Evolutionary conservation across 2,888 invertebrate species (phyloP), one percentile per base, ranked within the genome.

Genomic region (Diabrotica balteata): DNA sequence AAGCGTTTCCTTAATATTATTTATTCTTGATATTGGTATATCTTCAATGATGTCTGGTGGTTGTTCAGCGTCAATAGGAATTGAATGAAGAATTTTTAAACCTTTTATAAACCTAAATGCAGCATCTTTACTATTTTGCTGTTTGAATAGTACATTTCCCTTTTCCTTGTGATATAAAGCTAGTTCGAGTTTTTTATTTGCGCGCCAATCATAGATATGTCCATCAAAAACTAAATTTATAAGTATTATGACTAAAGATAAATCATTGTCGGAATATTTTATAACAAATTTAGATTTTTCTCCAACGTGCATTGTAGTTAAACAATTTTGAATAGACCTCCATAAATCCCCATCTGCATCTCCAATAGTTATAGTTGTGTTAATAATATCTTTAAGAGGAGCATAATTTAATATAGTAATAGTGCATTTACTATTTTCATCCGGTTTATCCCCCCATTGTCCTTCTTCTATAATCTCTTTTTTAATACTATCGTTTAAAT

Each of bases 41-140:
- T 86, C 85, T 52, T 87, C 86, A 7, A 89, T 83, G 7, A 83
- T 80, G n/a, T 86, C 84, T 1, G 85, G 84, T 59, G 81, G 79
- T 17, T 78, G 73, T 70, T 88, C 79, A 52, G 84, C 83, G 60
- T 82, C 76, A 17, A 87, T 80, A 7, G 87, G 89, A 67, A 91
- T 86, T 0, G 91, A 91, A 68, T 91, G 88, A 7, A 95, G 78
- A 76, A 91, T 86, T 82, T 93, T 93, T 42, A 93, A 86, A 2
- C 92, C 90, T 81, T 90, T 90, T 70, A 88, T 89, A 80, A 94
- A 96, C 75, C 89, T 87, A 70, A 86, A 84, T 75, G 93, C 94
- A 0, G 94, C 93, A 80, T 93, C 92, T 8, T 85, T 79, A 61
- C 86, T 84, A 51, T 75, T 71, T 60, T 73, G 73, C 1, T 85